Evolutionary conservation across 2,888 invertebrate species (phyloP).

Genomic region (Lasioglossum malachurum): DNA sequence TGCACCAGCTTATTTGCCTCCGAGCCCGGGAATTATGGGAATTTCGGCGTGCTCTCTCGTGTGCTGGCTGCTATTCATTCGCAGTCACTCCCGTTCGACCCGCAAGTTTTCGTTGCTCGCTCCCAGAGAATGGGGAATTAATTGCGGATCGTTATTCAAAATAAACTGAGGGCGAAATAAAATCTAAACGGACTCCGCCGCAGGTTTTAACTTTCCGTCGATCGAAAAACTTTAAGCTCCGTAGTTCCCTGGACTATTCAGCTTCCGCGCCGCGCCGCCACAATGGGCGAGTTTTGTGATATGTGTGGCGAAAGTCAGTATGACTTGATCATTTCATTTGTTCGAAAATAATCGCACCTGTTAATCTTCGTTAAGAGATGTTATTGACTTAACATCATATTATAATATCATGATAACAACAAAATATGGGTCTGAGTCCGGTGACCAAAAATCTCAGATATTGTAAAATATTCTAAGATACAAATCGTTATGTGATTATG

Average conservation of each 20-base stretch:
- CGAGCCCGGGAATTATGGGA: conserved; percentile 63
- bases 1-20: conserved; percentile 51
- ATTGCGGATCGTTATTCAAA: conserved; percentile 16
- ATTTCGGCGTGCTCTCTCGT: conserved; percentile 28
- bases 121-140: conserved; percentile 1
- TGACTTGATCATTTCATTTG: neutral
- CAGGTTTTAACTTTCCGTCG: conserved; percentile 19
- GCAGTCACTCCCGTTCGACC: neutral
- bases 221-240: conserved; percentile 55
- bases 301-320: neutral
- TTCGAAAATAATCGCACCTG: neutral
- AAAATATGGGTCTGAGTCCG: too few species aligned
- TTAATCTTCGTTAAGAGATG: neutral
- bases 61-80: conserved; percentile 5
- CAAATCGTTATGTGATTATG: too few species aligned
- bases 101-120: neutral
- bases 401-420: too few species aligned
- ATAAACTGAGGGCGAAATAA: neutral
- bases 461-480: too few species aligned
- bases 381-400: neutral
- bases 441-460: too few species aligned
- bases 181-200: neutral
- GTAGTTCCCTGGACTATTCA: neutral
- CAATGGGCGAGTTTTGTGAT: neutral
- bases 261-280: neutral